Base-by-base conservation (phyloP, 1,140 invertebrate genomes). In the Holotrichia oblita region DNA sequence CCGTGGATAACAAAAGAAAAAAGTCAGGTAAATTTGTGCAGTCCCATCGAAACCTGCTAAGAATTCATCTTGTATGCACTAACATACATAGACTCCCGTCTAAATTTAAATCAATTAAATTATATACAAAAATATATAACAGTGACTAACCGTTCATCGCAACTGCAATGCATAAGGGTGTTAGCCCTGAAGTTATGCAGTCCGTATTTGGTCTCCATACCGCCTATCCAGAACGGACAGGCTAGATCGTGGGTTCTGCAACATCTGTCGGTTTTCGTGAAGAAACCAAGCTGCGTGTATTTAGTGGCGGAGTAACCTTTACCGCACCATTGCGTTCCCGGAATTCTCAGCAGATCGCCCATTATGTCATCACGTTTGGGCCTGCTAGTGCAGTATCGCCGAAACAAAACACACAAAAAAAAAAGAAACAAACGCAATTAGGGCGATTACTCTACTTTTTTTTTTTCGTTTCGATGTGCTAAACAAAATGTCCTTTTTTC, bases 321-420 rank as follows among this genome's bases (percentile, higher is more conserved):
- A 3, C 96, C 96, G 86, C 95, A 97, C 95, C 96, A 96, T 82
- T 94, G 92, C 0, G 95, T 97, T 0, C 94, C 94, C 0, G 95
- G 94, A 59, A 94, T 90, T 61, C 93, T 88, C 41, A 95, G 88
- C 44, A 93, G 81, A 80, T 93, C 91, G 87, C 64, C 91, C 85
- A 81, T 88, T 89, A 42, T 91, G 87, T 84, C 89, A 87, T 84
- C 89, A 64, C 87, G 80, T 77, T 83, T 85, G 24, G 78, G 75
- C 78, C 84, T 85, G 64, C 72, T 79, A 79, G 7, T n/a, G n/a
- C n/a, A n/a, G n/a, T 10, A 14, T 20, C 14, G 4, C 6, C 73
- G 73, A 42, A 75, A 75, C 34, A 9, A 27, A 2, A 41, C 22
- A 41, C 34, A 20, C n/a, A 59, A 4, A 34, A 4, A n/a, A n/a